Conservation (phyloP, 2,113 vertebrate genomes). For the Antechinus stuartii region DNA sequence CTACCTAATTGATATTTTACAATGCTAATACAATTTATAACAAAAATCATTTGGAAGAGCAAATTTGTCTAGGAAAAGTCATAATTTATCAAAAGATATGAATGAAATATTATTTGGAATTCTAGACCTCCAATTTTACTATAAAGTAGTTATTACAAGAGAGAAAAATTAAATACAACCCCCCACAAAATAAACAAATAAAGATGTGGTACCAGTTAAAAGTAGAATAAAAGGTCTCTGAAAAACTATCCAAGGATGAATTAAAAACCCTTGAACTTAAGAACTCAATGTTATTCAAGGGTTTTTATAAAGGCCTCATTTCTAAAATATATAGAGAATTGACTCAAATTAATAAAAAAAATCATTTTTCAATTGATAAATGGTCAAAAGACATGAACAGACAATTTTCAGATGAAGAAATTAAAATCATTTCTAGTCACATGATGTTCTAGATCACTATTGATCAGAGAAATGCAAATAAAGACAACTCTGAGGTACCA, state of each 20-base stretch:
- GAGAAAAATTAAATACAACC: neutral
- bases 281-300: neutral
- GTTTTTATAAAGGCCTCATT: neutral
- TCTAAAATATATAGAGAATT: too few relatives aligned
- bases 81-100: neutral
- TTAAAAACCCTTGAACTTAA: neutral
- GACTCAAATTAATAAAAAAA: too few relatives aligned
- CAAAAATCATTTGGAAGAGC: neutral
- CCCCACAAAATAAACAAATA: neutral
- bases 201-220: neutral
- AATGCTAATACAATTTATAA: neutral
- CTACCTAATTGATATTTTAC: neutral
- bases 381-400: too few relatives aligned
- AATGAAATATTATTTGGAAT: neutral
- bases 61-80: neutral
- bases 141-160: neutral
- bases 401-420: too few relatives aligned
- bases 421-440: too few relatives aligned
- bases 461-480: too few relatives aligned
- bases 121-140: neutral
- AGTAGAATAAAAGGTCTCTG: neutral
- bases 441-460: too few relatives aligned
- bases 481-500: too few relatives aligned
- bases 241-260: neutral
- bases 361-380: too few relatives aligned